Evolutionary conservation across 1,140 invertebrate genomes (phyloP).

Genomic region (Phenacoccus solenopsis): DNA sequence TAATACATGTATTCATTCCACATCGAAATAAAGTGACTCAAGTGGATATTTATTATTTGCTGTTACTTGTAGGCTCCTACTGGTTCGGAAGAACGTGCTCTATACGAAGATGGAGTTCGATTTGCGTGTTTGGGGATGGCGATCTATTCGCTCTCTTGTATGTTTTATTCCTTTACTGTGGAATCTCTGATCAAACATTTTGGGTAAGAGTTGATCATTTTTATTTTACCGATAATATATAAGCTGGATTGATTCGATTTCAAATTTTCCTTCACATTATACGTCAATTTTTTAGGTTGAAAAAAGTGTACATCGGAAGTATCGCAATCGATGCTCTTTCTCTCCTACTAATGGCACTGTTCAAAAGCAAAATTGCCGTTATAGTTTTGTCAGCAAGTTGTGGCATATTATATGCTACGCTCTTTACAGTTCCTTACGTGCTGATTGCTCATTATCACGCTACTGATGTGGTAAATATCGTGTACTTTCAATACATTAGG

Average conservation of each 20-base stretch:
- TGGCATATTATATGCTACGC: constrained; percentile 91
- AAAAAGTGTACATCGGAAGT: constrained; percentile 77
- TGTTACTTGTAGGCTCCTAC: constrained; percentile 44
- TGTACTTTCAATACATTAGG: neutral
- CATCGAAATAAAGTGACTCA: too few species aligned
- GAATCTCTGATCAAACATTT: constrained; percentile 74
- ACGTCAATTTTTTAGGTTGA: constrained; percentile 66
- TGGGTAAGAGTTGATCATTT: constrained; percentile 41
- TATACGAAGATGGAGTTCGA: constrained; percentile 81
- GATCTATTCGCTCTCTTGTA: constrained; percentile 87
- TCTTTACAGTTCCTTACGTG: constrained; percentile 94
- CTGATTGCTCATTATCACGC: constrained; percentile 87
- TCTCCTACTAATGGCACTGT: constrained; percentile 76
- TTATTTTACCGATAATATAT: too few species aligned
- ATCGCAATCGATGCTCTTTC: constrained; percentile 76
- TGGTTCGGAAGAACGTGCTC: constrained; percentile 42
- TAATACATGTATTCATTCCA: too few species aligned
- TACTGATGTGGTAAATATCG: constrained; percentile 55
- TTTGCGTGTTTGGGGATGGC: constrained; percentile 97
- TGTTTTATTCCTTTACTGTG: constrained; percentile 79
- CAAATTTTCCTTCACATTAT: neutral
- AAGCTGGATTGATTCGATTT: neutral
- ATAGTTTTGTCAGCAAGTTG: constrained; percentile 80
- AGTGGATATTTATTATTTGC: neutral
- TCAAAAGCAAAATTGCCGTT: constrained; percentile 61